These are phyloP conservation scores for Phaedon cochleariae DNA, from an alignment of 2,888 invertebrate genomes.

Conservation along the genomic window DNA sequence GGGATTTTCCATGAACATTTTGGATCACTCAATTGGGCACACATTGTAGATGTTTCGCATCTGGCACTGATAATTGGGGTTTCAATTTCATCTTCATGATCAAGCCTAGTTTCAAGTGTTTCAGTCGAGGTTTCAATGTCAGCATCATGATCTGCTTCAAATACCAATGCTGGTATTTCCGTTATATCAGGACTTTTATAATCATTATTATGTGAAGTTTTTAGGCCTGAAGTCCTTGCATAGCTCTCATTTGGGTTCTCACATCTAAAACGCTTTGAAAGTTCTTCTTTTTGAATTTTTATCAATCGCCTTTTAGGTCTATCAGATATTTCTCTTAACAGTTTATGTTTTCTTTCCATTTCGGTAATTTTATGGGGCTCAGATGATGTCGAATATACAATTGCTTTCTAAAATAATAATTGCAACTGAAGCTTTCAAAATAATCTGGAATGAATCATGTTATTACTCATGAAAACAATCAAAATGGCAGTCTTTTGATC, in stretches of 20 bases:
- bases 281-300: neutral
- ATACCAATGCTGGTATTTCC: too few relatives aligned
- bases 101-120: neutral
- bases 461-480: too few relatives aligned
- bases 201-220: neutral
- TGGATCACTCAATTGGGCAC: neutral
- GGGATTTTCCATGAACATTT: neutral
- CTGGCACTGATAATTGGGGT: neutral
- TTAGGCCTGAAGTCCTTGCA: neutral
- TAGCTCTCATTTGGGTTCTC: slow-evolving; percentile 2
- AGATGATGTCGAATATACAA: neutral
- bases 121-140: neutral
- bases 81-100: slow-evolving; percentile 5
- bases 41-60: neutral
- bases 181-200: neutral
- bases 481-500: too few relatives aligned
- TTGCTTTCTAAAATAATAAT: slow-evolving; percentile 7
- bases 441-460: too few relatives aligned
- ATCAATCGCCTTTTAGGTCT: neutral
- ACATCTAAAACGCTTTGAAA: slow-evolving; percentile 7
- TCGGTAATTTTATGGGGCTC: neutral
- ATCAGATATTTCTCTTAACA: slow-evolving; percentile 5
- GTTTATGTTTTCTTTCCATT: neutral
- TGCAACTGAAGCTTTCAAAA: slow-evolving; percentile 4
- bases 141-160: neutral